Evolutionary conservation across 2,888 invertebrate species (phyloP).

Genomic region (Ornithoptera priamus): DNA sequence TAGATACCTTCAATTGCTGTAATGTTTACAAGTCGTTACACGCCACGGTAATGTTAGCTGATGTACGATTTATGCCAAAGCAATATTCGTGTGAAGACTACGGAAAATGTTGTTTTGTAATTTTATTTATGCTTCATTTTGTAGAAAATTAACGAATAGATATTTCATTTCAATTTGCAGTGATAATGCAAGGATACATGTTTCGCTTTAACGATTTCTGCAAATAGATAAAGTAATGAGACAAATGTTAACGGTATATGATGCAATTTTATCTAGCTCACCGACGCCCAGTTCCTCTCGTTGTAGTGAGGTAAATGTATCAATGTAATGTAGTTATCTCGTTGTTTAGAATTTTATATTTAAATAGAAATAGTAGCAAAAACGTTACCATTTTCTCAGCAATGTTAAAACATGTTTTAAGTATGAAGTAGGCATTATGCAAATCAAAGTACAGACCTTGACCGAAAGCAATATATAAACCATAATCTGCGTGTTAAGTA

Average conservation of each 20-base stretch:
- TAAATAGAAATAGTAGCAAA: no score
- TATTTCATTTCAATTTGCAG: neutral
- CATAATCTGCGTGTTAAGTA: neutral
- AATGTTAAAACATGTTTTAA: neutral
- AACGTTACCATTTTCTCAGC: neutral
- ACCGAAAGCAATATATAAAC: constrained; percentile 12
- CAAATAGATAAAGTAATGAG: no score
- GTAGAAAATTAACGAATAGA: neutral
- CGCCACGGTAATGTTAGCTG: constrained; percentile 15
- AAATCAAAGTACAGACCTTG: constrained; percentile 18
- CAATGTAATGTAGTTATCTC: no score
- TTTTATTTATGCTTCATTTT: neutral
- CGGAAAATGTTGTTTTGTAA: neutral
- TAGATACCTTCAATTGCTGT: neutral
- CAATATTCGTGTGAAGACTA: constrained; percentile 8
- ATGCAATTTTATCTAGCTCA: no score
- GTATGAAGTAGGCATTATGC: constrained; percentile 7
- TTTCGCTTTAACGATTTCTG: no score
- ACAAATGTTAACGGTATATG: no score
- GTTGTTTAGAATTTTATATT: no score
- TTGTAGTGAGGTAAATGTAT: no score
- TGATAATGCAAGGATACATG: no score
- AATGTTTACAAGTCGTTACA: neutral
- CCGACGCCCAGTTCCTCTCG: no score
- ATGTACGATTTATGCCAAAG: constrained; percentile 19